These are phyloP conservation scores for Periplaneta americana DNA, from an alignment of 1,140 invertebrate species.

Conservation along the genomic window DNA sequence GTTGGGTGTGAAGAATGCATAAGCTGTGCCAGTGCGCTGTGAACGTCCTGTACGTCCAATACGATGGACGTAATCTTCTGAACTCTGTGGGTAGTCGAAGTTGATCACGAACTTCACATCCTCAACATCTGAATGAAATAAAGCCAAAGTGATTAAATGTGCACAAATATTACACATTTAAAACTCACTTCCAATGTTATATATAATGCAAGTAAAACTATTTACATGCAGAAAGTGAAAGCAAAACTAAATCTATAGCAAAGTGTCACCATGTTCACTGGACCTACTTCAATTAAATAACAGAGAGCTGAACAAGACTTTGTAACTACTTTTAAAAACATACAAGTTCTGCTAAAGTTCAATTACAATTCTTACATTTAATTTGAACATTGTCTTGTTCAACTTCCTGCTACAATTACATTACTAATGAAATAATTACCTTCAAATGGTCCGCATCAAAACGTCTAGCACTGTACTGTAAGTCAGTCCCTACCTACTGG, in stretches of 20 bases:
- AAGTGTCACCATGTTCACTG: neutral
- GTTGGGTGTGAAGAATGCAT: conserved; percentile 94
- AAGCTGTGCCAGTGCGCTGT: conserved; percentile 94
- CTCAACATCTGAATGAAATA: conserved; percentile 82
- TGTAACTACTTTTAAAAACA: neutral
- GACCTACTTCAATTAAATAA: neutral
- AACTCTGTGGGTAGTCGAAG: conserved; percentile 98
- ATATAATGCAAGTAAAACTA: neutral
- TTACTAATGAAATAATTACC: neutral
- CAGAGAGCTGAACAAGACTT: neutral
- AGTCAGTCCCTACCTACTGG: neutral
- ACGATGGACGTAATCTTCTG: conserved; percentile 99
- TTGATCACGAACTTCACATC: conserved; percentile 99
- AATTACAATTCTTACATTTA: neutral
- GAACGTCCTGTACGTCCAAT: conserved; percentile 96
- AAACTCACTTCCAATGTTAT: neutral
- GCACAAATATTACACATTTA: neutral
- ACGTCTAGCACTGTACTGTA: neutral
- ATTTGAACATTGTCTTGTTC: neutral
- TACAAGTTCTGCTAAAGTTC: neutral
- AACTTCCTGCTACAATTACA: neutral
- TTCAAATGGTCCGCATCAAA: neutral
- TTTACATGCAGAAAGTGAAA: neutral
- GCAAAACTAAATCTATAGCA: neutral
- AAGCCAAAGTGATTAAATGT: neutral